phyloP scores from a whole-genome alignment of 2,113 vertebrate genomes.

The Merops nubicus region DNA sequence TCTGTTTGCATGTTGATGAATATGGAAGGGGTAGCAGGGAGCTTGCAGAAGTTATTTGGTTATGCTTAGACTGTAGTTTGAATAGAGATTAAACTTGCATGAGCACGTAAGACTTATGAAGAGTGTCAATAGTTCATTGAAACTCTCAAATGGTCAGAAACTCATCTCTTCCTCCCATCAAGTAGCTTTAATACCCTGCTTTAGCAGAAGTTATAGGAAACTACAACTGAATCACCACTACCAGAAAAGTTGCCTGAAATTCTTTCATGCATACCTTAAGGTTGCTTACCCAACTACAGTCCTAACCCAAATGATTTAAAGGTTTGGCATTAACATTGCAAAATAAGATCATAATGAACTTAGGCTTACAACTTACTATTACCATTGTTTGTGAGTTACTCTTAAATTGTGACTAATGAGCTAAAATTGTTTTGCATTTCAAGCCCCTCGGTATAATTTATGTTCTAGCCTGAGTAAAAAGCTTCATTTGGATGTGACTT shows the following conservation, averaged over 20 bases:
- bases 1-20: neutral
- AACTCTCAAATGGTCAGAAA: neutral
- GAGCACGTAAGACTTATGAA: rapidly evolving
- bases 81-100: neutral
- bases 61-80: neutral
- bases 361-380: neutral
- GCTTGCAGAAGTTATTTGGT: neutral
- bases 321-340: neutral
- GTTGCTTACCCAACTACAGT: neutral
- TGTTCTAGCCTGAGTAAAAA: neutral
- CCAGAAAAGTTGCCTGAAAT: neutral
- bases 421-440: neutral
- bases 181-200: neutral
- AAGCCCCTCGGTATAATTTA: neutral
- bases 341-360: neutral
- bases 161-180: neutral
- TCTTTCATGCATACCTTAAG: neutral
- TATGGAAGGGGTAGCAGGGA: neutral
- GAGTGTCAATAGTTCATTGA: neutral
- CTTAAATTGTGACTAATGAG: neutral
- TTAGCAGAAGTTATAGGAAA: neutral
- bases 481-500: neutral
- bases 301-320: neutral
- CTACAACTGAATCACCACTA: neutral
- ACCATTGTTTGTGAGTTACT: neutral